These are phyloP conservation scores for Rhegmatorhina hoffmannsi DNA, from an alignment of 2,113 vertebrate species.

Conservation along the genomic window DNA sequence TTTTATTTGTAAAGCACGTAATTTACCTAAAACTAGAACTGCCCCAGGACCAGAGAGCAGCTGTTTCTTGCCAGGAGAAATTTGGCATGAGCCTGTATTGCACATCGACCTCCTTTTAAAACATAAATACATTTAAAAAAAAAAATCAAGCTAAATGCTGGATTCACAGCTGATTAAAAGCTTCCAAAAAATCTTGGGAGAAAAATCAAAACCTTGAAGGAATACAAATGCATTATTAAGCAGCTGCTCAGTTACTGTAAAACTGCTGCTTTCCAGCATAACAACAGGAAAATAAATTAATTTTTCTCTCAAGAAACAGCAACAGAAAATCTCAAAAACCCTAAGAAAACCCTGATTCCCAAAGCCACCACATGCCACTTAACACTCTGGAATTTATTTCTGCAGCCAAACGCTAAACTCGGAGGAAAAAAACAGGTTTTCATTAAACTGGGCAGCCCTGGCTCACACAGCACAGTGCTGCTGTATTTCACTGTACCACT, in stretches of 20 bases:
- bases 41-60: background rate
- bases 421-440: background rate
- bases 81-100: background rate
- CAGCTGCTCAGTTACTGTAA: background rate
- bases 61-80: background rate
- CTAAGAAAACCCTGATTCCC: background rate
- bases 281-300: background rate
- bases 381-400: background rate
- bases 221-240: constrained; percentile 7
- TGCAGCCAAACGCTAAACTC: background rate
- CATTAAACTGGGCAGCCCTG: background rate
- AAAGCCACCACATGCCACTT: background rate
- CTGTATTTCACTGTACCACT: background rate
- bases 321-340: background rate
- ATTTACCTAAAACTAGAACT: background rate
- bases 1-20: background rate
- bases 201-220: background rate
- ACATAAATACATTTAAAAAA: background rate
- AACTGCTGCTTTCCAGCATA: background rate
- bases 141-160: background rate
- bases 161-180: background rate
- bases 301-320: background rate
- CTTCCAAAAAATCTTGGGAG: background rate
- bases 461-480: background rate
- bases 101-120: background rate